Conservation (phyloP, 2,888 invertebrate species). For the Parnassius mnemosyne region DNA sequence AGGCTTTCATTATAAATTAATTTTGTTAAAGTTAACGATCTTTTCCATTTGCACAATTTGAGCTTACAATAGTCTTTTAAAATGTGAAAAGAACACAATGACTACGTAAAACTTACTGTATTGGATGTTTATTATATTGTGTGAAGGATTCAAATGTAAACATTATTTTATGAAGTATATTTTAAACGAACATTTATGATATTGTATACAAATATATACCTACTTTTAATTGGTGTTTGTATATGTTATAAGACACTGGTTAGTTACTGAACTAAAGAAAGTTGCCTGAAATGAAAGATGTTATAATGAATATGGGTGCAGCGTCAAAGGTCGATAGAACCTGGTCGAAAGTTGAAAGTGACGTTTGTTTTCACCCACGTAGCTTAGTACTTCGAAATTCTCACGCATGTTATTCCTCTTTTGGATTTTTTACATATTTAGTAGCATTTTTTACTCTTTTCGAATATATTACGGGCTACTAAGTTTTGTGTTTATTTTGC, state of each 20-base stretch:
- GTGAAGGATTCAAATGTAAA: neutral
- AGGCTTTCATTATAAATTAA: neutral
- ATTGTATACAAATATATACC: too few species aligned
- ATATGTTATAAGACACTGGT: too few species aligned
- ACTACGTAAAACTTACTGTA: neutral
- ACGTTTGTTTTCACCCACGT: neutral
- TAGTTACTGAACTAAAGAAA: too few species aligned
- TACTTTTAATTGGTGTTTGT: too few species aligned
- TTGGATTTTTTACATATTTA: neutral
- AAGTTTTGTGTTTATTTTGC: too few species aligned
- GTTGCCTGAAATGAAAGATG: too few species aligned
- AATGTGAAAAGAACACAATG: neutral
- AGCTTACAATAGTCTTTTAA: neutral
- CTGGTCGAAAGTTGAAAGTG: conserved; percentile 6
- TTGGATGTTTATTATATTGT: neutral
- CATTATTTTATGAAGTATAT: too few species aligned
- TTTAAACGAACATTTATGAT: too few species aligned
- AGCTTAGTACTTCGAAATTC: neutral
- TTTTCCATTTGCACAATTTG: neutral
- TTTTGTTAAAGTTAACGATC: conserved; percentile 1
- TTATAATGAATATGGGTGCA: neutral
- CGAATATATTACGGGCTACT: too few species aligned
- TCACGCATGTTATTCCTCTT: neutral
- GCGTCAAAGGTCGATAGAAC: neutral
- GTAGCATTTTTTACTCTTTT: too few species aligned